Percentiles rank a stretch among this genome's conserved stretches.
These are phyloP conservation scores for Rhynchomys soricoides DNA, from an alignment of 2,113 vertebrate genomes.

Conservation along the genomic window DNA sequence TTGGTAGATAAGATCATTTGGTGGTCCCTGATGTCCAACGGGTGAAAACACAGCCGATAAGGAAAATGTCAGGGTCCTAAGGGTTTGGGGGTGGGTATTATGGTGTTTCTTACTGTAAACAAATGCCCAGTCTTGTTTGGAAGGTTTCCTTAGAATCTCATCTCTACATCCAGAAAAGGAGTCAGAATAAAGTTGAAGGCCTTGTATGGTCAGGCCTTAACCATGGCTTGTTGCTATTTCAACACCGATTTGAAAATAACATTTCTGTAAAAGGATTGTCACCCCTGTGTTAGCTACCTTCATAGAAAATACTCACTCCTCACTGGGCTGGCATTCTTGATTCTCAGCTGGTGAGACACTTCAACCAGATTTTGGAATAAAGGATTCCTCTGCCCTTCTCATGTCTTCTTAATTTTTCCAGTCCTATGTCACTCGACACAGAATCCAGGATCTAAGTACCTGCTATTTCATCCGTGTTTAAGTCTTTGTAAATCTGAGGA, in stretches of 20 bases:
- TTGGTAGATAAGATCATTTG: background rate
- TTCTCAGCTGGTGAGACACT: background rate
- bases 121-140: background rate
- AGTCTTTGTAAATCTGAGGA: background rate
- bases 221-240: background rate
- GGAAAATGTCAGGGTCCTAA: background rate
- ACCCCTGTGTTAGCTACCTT: background rate
- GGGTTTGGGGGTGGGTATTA: too few relatives aligned
- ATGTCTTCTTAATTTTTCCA: background rate
- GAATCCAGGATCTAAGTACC: background rate
- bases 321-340: background rate
- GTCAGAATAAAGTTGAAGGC: background rate
- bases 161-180: background rate
- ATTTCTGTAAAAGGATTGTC: background rate
- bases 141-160: background rate
- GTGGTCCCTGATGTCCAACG: too few relatives aligned
- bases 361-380: background rate
- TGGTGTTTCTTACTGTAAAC: background rate
- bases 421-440: background rate
- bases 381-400: background rate
- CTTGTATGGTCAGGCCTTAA: background rate
- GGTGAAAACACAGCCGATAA: background rate
- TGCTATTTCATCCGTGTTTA: background rate
- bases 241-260: background rate
- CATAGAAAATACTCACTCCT: background rate